These are phyloP conservation scores for Athetis lepigone DNA, from an alignment of 2,888 invertebrate genomes.

Conservation along the genomic window DNA sequence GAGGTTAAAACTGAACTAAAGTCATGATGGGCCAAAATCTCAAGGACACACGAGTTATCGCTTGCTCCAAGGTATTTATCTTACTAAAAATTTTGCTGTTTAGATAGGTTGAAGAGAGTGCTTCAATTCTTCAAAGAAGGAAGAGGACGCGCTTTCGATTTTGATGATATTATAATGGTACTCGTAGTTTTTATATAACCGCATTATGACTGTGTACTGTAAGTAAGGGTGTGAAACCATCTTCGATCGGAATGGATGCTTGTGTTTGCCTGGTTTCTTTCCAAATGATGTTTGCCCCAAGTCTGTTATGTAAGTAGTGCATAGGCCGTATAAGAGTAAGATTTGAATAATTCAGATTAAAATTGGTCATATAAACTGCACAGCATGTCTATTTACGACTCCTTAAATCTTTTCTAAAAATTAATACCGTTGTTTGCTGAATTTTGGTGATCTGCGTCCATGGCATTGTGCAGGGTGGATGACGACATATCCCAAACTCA, in stretches of 20 bases:
- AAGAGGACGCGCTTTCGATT: constrained; percentile 3
- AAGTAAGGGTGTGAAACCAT: constrained; percentile 7
- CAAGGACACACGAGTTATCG: too few species aligned
- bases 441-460: too few species aligned
- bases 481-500: too few species aligned
- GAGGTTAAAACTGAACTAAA: too few species aligned
- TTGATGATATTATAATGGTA: not conserved
- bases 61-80: constrained; percentile 23
- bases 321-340: not conserved
- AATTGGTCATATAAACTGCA: not conserved
- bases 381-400: too few species aligned
- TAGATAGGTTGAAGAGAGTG: constrained; percentile 11
- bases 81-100: constrained; percentile 19
- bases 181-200: constrained; percentile 1
- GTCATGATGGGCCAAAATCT: too few species aligned
- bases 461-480: too few species aligned
- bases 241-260: constrained; percentile 14
- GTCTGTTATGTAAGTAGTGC: not conserved
- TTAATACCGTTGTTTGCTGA: too few species aligned
- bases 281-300: constrained; percentile 6
- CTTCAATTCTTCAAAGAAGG: constrained; percentile 5
- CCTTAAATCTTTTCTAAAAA: too few species aligned
- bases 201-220: not conserved
- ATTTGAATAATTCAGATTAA: not conserved
- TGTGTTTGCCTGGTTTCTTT: not conserved